Percentiles rank a stretch among this genome's conserved stretches.
Evolutionary conservation across 2,113 vertebrate genomes (phyloP).

Genomic region (Isichthys henryi): DNA sequence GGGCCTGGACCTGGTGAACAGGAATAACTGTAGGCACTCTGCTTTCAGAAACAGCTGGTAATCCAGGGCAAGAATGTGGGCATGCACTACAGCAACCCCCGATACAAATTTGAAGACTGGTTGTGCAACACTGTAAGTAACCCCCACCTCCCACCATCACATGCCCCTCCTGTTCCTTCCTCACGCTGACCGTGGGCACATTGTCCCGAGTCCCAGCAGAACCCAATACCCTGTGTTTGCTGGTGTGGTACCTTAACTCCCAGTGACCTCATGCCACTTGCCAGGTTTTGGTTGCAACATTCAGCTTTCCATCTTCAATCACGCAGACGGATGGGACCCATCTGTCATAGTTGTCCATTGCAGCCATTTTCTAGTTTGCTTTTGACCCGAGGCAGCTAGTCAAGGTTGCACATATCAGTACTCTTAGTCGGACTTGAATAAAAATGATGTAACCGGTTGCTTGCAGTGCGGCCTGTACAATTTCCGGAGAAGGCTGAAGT

Average conservation of each 20-base stretch:
- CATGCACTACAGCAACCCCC: constrained; percentile 96
- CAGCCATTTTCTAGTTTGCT: constrained; percentile 45
- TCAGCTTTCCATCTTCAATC: not conserved
- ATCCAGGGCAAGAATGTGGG: constrained; percentile 93
- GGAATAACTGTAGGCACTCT: constrained; percentile 57
- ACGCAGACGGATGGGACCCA: constrained; percentile 25
- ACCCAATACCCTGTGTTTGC: not conserved
- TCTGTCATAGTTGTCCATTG: constrained; percentile 44
- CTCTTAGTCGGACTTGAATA: constrained; percentile 45
- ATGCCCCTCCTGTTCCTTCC: not conserved
- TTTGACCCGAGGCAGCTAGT: constrained; percentile 48
- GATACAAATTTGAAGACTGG: constrained; percentile 97
- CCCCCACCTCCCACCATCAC: not conserved
- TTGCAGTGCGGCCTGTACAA: constrained; percentile 98
- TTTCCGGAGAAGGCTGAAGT: constrained; percentile 98
- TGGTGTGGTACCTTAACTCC: not conserved
- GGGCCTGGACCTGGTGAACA: constrained; percentile 45
- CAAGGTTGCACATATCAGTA: constrained; percentile 42
- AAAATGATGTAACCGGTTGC: constrained; percentile 67
- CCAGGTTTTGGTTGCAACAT: not conserved
- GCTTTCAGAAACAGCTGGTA: constrained; percentile 93
- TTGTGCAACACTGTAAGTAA: constrained; percentile 70
- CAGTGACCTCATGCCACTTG: not conserved
- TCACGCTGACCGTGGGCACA: not conserved
- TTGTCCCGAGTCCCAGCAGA: not conserved